Evolutionary conservation across 2,113 vertebrate species (phyloP), one percentile per base, ranked within the genome.

Genomic region (Malurus elegans): DNA sequence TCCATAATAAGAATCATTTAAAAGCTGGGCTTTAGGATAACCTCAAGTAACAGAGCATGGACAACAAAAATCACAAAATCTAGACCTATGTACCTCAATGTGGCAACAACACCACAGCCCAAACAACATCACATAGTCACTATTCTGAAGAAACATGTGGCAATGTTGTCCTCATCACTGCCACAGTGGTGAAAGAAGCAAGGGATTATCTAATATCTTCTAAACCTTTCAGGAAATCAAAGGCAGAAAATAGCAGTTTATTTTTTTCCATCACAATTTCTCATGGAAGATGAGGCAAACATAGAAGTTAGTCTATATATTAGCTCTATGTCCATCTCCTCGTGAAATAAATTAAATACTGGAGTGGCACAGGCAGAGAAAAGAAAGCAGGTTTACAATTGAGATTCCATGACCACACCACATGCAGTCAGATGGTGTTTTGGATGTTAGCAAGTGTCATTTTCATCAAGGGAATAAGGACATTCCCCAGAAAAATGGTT

Each of bases 251-350:
- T 0, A 61, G 42, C 7, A 28, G 15, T 4, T 84, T 42, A 14
- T 40, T 36, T 79, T 38, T 74, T 81, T n/a, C 62, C 47, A 71
- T 42, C 32, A 48, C 28, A 58, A 28, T 47, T 87, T 36, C 47
- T 31, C 32, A 47, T 0, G 5, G 57, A 64, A 61, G 36, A 56
- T 18, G 23, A 85, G 14, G 32, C 0, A 0, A 71, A n/a, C 8
- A 14, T 47, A 18, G 50, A 83, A 64, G 21, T 64, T 24, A 71
- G 51, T 45, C 45, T n/a, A 45, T 14, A 12, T 4, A 24, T 0
- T 1, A 76, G 8, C 32, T 73, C 40, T 45, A 8, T 48, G 14
- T 38, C 34, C 45, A 36, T 14, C 31, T 87, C 19, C 32, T 65
- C 2, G 2, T 42, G 25, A 86, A 65, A 61, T 31, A 57, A 78